phyloP scores from a whole-genome alignment of 2,113 vertebrate species.

The Turdus rufiventris region DNA sequence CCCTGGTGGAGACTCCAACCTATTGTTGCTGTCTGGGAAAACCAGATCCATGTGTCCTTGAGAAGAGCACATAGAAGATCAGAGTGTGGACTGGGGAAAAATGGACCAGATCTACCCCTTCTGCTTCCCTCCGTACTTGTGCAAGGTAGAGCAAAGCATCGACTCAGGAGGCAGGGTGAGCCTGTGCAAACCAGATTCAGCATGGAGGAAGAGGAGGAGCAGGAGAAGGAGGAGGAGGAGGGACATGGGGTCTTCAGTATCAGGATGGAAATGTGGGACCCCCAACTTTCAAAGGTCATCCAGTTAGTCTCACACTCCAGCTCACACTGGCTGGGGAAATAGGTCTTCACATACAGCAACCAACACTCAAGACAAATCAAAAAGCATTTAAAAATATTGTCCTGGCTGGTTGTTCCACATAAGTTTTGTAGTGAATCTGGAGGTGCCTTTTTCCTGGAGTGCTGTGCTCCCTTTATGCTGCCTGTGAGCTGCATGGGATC shows the following conservation, averaged over 20 bases:
- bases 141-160: neutral
- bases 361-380: neutral
- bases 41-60: neutral
- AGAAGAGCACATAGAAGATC: neutral
- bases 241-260: neutral
- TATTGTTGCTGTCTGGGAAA: neutral
- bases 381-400: neutral
- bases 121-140: neutral
- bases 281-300: neutral
- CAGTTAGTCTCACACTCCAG: neutral
- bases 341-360: neutral
- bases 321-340: neutral
- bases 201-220: neutral
- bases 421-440: neutral
- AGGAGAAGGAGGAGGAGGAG: neutral
- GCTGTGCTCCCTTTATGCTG: neutral
- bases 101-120: neutral
- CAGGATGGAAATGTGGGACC: neutral
- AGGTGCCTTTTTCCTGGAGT: neutral
- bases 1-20: neutral
- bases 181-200: neutral
- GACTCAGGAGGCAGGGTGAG: neutral
- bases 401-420: neutral
- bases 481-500: neutral
- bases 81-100: neutral